Base-by-base conservation (phyloP, 2,888 invertebrate species). In the Azorinus chamasolen region DNA sequence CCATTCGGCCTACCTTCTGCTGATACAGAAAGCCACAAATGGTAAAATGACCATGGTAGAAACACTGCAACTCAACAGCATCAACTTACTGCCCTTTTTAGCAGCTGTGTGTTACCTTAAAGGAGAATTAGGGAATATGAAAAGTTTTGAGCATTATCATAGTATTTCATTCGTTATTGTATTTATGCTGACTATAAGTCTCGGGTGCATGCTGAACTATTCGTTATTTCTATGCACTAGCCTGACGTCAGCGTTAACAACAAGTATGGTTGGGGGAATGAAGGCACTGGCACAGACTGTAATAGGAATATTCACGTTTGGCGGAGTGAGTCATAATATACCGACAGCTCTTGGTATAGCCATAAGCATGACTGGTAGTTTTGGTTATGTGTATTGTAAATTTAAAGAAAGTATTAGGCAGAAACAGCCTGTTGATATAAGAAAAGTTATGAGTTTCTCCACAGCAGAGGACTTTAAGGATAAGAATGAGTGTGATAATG, bases 161-260 rank as follows among this genome's bases (percentile, higher is more conserved):
- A 75, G 80, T 46, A 22, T 88, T 51, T 20, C 81, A 75, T 93
- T 93, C 81, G 66, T 91, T 39, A 27, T 89, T 6, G 72, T 89
- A 45, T 92, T 93, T 66, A 54, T 87, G 5, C 22, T 91, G 5
- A 88, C 93, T 8, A 83, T 92, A 37, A 79, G 75, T 20, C 85
- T 88, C 62, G 93, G 93, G 0, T 90, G 92, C 57, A 79, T 93
- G 16, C 84, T 94, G 39, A 93, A 93, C 81, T 94, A 93, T 83
- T 91, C 93, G 1, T 85, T 94, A 57, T 94, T 94, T 85, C 86
- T 94, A 55, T 94, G 94, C 82, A 93, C 93, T 0, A 91, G 90
- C 46, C 84, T 92, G 64, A 94, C 93, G 50, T 93, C 93, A 10
- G 94, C 94, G 1, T 83, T 93, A 27, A 93, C 93, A 2, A 93